Percentiles rank a stretch among this genome's conserved stretches.
Evolutionary conservation across 2,888 invertebrate genomes (phyloP).

Genomic region (Globia sparganii): DNA sequence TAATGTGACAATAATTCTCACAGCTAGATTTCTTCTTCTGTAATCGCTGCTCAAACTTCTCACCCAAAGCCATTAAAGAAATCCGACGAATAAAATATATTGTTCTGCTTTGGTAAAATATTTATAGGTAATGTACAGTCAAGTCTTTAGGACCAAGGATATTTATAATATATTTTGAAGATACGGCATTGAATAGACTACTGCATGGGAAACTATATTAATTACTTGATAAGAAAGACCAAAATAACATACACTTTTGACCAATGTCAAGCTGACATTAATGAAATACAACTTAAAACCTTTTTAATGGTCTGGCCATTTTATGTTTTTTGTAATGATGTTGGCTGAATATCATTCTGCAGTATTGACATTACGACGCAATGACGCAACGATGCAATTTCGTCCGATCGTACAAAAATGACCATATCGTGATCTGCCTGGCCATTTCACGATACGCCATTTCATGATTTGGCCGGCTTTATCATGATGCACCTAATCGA

Average conservation of each 20-base stretch:
- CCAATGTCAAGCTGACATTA: neutral
- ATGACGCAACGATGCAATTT: neutral
- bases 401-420: neutral
- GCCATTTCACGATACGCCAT: neutral
- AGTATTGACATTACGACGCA: neutral
- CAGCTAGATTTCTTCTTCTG: slow-evolving; percentile 13
- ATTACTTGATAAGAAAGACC: neutral
- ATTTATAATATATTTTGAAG: neutral
- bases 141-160: too few relatives aligned
- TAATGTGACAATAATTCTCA: slow-evolving; percentile 20
- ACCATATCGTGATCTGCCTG: too few relatives aligned
- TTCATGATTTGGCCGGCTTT: neutral
- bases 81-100: neutral
- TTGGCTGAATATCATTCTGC: neutral
- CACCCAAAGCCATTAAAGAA: slow-evolving; percentile 18
- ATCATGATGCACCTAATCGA: too few relatives aligned
- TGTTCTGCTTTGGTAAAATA: slow-evolving; percentile 15
- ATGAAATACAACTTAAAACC: neutral
- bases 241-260: neutral
- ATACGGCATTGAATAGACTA: neutral
- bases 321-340: neutral
- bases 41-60: slow-evolving; percentile 24
- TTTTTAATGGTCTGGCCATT: neutral
- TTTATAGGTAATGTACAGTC: slow-evolving; percentile 12
- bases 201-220: neutral